Evolutionary conservation across 2,888 invertebrate species (phyloP), one percentile per base, ranked within the genome.

Genomic region (Drosophila kanekoi): DNA sequence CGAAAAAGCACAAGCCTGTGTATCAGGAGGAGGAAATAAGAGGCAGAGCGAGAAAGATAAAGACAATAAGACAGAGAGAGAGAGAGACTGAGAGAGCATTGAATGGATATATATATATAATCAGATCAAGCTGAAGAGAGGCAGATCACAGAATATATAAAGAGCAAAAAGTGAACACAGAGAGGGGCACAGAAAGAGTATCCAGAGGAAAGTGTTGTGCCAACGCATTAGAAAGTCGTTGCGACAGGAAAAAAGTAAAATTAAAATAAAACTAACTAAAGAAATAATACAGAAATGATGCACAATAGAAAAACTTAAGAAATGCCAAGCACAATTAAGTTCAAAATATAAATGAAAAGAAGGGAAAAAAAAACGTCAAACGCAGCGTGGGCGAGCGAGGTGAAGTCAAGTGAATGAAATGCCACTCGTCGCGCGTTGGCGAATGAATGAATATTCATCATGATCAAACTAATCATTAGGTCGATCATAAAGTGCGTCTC

Each of bases 321-420:
- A 44, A 54, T 44, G 9, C 43, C 43, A 54, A 43, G 18, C 45
- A 32, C 54, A 66, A 54, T 40, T 33, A 43, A 16, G 38, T 35
- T 14, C 48, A 23, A 54, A 59, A 43, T 13, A 14, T 41, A 14
- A 32, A 47, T 9, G 16, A 18, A 43, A 38, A 56, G 14, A 44
- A 35, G 20, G 14, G 9, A 43, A 32, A 38, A n/a, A 40, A 16
- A 43, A 43, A n/a, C 35, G 37, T 37, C 53, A 53, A 60, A 44
- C 3, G 33, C 18, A 10, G 60, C 60, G 72, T 60, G 72, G 69
- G 72, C 47, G 44, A 53, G 9, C 40, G 33, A 44, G 44, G 57
- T 51, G 38, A 56, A 74, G 57, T 62, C 37, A 77, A 72, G 54
- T 72, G 67, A 77, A 77, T 48, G 57, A 72, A 72, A 33, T 60